phyloP scores from a whole-genome alignment of 1,140 invertebrate genomes.

The Drosophila serrata region DNA sequence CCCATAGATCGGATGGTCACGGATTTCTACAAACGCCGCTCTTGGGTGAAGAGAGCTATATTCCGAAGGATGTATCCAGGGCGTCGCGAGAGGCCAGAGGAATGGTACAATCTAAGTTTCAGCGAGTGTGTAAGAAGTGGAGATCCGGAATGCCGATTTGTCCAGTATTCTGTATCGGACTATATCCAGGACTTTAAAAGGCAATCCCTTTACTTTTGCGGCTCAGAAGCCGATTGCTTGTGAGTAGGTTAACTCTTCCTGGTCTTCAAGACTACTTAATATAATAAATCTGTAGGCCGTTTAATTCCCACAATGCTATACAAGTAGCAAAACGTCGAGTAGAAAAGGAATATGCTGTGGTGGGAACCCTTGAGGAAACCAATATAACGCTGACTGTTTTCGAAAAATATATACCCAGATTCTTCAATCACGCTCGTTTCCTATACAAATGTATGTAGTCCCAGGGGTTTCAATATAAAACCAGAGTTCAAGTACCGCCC shows the following conservation, averaged over 20 bases:
- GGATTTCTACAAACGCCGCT: slow-evolving; percentile 89
- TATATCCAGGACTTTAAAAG: slow-evolving; percentile 92
- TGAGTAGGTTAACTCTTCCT: slow-evolving; percentile 86
- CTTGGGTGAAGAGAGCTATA: slow-evolving; percentile 93
- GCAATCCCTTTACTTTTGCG: slow-evolving; percentile 95
- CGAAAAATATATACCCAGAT: slow-evolving; percentile 93
- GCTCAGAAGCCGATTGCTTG: slow-evolving; percentile 93
- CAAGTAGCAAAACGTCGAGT: slow-evolving; percentile 93
- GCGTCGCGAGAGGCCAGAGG: slow-evolving; percentile 92
- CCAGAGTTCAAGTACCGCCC: slow-evolving; percentile 37
- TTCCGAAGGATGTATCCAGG: slow-evolving; percentile 93
- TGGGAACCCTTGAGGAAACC: slow-evolving; percentile 94
- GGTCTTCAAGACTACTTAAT: neutral
- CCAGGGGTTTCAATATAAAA: slow-evolving; percentile 3
- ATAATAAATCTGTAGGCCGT: slow-evolving; percentile 87
- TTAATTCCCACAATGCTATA: slow-evolving; percentile 92
- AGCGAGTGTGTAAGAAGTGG: slow-evolving; percentile 93
- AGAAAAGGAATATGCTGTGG: slow-evolving; percentile 93
- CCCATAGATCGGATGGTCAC: slow-evolving; percentile 95
- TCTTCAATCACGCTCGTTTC: slow-evolving; percentile 90
- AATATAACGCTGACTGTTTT: slow-evolving; percentile 93
- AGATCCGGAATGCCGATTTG: slow-evolving; percentile 93
- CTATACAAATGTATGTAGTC: slow-evolving; percentile 65
- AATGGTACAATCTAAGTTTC: slow-evolving; percentile 95
- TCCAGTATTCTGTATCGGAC: slow-evolving; percentile 91